A percentile compares a stretch with the other conserved stretches of the same genome.
phyloP scores from a whole-genome alignment of 64 coral and sea anemone species.

The Dendronephthya gigantea region DNA sequence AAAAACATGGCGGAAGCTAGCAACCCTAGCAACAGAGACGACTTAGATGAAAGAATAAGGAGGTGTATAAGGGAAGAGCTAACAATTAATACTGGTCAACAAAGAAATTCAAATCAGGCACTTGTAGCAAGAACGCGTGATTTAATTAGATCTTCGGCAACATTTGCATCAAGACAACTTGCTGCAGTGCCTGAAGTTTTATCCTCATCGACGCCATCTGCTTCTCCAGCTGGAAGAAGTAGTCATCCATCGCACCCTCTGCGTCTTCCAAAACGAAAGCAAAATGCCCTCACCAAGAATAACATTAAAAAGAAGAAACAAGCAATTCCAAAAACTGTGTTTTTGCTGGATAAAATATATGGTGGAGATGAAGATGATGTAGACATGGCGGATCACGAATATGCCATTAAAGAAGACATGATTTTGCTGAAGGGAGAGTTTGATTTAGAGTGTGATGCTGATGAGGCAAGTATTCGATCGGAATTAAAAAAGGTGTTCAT shows the following conservation, averaged over 20 bases:
- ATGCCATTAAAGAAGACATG: constrained; percentile 1
- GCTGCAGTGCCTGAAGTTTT: background rate
- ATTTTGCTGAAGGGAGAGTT: constrained; percentile 18
- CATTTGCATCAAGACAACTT: background rate
- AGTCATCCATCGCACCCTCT: background rate
- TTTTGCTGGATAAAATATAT: background rate
- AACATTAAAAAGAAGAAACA: constrained; percentile 11
- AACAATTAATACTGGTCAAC: background rate
- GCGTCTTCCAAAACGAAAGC: background rate
- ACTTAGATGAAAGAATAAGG: background rate
- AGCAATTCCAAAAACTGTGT: constrained; percentile 10
- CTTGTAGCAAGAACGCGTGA: background rate
- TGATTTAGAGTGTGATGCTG: constrained; percentile 3
- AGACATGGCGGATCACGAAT: background rate
- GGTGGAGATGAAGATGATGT: background rate
- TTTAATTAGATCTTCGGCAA: background rate
- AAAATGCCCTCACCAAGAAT: background rate
- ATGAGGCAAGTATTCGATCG: constrained; percentile 1
- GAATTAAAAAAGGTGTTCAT: background rate
- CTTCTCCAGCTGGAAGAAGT: background rate
- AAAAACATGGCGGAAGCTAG: background rate
- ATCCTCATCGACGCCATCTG: background rate
- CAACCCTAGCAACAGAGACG: background rate
- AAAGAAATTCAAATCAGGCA: background rate
- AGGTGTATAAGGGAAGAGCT: constrained; percentile 21